A percentile compares a stretch with the other conserved stretches of the same genome.
Evolutionary conservation across 2,113 vertebrate genomes (phyloP).

Genomic region (Pedionomus torquatus): DNA sequence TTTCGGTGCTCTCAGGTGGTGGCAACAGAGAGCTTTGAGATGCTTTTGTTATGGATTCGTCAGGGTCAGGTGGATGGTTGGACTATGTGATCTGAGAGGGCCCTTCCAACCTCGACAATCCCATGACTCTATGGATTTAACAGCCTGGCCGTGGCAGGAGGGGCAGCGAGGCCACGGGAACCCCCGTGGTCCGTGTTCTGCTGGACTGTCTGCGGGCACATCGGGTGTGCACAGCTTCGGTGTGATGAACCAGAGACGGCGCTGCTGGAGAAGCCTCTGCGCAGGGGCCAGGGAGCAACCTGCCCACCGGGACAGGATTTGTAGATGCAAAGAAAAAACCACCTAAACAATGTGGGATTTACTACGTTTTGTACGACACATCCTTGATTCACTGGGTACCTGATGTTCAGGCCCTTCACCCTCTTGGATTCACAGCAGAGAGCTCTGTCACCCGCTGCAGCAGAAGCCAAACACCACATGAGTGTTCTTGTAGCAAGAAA

Average conservation of each 20-base stretch:
- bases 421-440: neutral
- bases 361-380: neutral
- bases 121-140: neutral
- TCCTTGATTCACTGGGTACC: neutral
- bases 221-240: neutral
- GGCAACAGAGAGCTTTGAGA: neutral
- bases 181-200: neutral
- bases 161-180: neutral
- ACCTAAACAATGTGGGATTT: neutral
- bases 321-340: neutral
- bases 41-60: too few species aligned
- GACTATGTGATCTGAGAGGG: too few species aligned
- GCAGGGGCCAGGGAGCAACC: neutral
- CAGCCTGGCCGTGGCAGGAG: neutral
- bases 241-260: neutral
- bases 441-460: neutral
- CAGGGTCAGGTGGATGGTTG: too few species aligned
- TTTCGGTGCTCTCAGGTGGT: neutral
- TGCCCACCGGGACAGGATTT: neutral
- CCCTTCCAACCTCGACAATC: too few species aligned
- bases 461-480: neutral
- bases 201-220: neutral
- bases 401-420: neutral
- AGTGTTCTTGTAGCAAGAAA: neutral
- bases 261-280: neutral